Conservation (phyloP, 2,888 invertebrate genomes). For the Melitaea athalia region DNA sequence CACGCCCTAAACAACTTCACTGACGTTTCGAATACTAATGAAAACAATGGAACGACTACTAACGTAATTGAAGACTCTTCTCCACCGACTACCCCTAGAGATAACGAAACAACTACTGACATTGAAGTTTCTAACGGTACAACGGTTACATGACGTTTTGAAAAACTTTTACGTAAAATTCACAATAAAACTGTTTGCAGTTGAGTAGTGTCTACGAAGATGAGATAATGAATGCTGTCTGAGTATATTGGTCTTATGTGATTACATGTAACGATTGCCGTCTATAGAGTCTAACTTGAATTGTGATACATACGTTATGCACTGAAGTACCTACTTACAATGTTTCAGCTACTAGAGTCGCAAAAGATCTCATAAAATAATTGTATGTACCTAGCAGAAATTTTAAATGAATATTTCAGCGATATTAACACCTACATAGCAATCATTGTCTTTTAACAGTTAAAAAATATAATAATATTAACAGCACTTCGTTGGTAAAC, state of each 20-base stretch:
- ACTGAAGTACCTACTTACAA: constrained; percentile 3
- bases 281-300: constrained; percentile 31
- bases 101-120: constrained; percentile 36
- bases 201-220: constrained; percentile 18
- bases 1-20: constrained; percentile 45
- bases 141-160: constrained; percentile 40
- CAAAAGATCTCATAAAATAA: constrained; percentile 5
- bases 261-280: constrained; percentile 37
- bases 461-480: neutral
- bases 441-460: neutral
- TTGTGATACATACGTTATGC: constrained; percentile 30
- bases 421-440: neutral
- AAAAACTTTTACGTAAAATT: constrained; percentile 17
- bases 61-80: constrained; percentile 38
- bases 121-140: constrained; percentile 30
- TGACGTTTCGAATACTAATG: constrained; percentile 43
- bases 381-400: neutral
- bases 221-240: constrained; percentile 20
- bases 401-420: neutral
- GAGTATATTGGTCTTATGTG: constrained; percentile 32
- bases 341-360: constrained; percentile 6
- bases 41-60: constrained; percentile 34
- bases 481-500: neutral
- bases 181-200: constrained; percentile 32
- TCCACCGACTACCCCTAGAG: constrained; percentile 33